Evolutionary conservation across 2,797 vertebrate species (phyloP).

Genomic region (Acipenser oxyrinchus): DNA sequence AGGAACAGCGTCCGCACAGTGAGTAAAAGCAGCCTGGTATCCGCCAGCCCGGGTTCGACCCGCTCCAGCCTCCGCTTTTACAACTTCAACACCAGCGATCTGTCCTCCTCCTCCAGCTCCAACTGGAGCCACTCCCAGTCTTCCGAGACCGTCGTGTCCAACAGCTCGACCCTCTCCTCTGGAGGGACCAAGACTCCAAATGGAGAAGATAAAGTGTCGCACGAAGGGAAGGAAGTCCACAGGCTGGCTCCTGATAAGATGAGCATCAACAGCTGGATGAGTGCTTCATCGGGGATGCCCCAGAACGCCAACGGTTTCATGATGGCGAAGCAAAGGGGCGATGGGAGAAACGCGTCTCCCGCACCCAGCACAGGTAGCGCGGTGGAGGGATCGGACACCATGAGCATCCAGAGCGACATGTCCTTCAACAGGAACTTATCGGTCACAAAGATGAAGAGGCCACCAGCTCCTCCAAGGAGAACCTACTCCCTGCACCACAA

Average conservation of each 20-base stretch:
- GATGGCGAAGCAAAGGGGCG: slow-evolving; percentile 11
- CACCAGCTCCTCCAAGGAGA: slow-evolving; percentile 71
- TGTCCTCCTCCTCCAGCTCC: slow-evolving; percentile 62
- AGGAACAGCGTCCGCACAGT: slow-evolving; percentile 78
- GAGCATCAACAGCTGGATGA: slow-evolving; percentile 45
- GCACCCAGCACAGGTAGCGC: slow-evolving; percentile 41
- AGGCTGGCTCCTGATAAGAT: slow-evolving; percentile 33
- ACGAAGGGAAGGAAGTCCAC: slow-evolving; percentile 17
- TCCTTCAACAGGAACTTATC: slow-evolving; percentile 72
- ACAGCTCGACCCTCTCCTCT: slow-evolving; percentile 76
- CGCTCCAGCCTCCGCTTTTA: slow-evolving; percentile 67
- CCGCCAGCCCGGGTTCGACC: slow-evolving; percentile 76
- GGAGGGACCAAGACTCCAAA: slow-evolving; percentile 49
- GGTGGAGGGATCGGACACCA: slow-evolving; percentile 51
- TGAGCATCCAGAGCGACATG: slow-evolving; percentile 60
- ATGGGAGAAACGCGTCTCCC: slow-evolving; percentile 39
- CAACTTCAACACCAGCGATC: slow-evolving; percentile 47
- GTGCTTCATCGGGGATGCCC: slow-evolving; percentile 25
- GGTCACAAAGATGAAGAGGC: slow-evolving; percentile 79
- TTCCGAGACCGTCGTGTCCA: slow-evolving; percentile 79
- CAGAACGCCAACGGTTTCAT: slow-evolving; percentile 19
- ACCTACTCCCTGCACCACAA: slow-evolving; percentile 71
- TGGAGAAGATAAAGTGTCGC: background rate
- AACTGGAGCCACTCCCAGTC: slow-evolving; percentile 83
- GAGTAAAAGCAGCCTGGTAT: slow-evolving; percentile 76